phyloP scores from a whole-genome alignment of 2,888 invertebrate genomes.

The Balanococcus diminutus region DNA sequence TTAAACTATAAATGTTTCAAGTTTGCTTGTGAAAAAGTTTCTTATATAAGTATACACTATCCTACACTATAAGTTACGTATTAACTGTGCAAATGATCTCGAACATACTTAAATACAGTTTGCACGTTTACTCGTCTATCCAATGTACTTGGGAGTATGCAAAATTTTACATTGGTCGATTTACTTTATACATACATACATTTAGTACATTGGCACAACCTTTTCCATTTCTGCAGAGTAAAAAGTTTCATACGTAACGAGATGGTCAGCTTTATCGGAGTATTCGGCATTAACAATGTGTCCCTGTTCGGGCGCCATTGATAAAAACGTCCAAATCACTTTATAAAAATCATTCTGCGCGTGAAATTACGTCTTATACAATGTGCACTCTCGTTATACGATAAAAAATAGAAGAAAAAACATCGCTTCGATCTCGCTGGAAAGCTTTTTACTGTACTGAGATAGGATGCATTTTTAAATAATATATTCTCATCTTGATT shows the following conservation, averaged over 20 bases:
- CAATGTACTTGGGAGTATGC: not conserved
- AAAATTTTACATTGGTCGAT: not conserved
- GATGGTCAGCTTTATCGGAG: not conserved
- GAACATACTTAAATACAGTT: conserved; percentile 8
- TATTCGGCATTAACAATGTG: not conserved
- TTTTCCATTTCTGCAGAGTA: not conserved
- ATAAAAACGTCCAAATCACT: not conserved
- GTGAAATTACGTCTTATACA: not conserved
- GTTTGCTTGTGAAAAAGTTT: conserved; percentile 12
- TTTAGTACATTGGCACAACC: not conserved
- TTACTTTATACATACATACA: not conserved
- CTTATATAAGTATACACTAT: not conserved
- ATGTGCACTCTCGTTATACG: not conserved
- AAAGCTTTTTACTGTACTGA: not conserved
- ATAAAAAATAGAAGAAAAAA: not conserved
- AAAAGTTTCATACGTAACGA: not conserved
- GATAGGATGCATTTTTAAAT: not conserved
- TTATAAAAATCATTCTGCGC: not conserved
- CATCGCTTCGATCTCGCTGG: not conserved
- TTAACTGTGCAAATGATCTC: conserved; percentile 23
- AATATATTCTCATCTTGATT: not conserved
- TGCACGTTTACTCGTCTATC: not conserved
- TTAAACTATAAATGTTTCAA: too few species aligned
- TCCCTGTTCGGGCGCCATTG: not conserved
- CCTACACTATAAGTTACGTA: not conserved